phyloP scores from a whole-genome alignment of 1,140 invertebrate species.

The Drosophila sp. region DNA sequence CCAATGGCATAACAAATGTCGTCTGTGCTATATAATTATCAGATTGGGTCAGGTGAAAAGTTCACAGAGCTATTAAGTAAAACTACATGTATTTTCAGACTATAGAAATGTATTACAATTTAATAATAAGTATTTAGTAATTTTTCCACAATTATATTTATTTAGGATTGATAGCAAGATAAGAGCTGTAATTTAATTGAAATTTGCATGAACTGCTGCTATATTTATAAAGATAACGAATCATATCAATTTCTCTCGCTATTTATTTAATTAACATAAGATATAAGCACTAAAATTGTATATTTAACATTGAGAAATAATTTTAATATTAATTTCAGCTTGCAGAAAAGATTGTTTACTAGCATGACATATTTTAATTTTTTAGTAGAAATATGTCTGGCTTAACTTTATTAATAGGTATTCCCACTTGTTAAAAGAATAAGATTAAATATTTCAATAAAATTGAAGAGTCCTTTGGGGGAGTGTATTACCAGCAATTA shows the following conservation, averaged over 20 bases:
- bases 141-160: not conserved
- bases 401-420: not conserved
- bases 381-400: too few species aligned
- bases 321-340: too few species aligned
- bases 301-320: too few species aligned
- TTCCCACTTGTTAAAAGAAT: not conserved
- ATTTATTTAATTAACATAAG: too few species aligned
- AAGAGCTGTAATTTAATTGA: too few species aligned
- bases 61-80: constrained; percentile 4
- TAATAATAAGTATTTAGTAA: not conserved
- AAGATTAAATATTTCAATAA: not conserved
- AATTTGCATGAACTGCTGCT: too few species aligned
- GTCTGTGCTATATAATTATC: constrained; percentile 24
- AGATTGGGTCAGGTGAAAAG: constrained; percentile 20
- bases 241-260: too few species aligned
- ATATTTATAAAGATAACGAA: too few species aligned
- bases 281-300: too few species aligned
- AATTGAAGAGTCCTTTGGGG: not conserved
- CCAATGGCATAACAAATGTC: constrained; percentile 7
- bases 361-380: too few species aligned
- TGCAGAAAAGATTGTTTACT: too few species aligned
- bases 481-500: constrained; percentile 14
- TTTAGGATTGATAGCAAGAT: too few species aligned
- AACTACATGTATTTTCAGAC: not conserved
- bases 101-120: not conserved